These are phyloP conservation scores for Ia io DNA, from an alignment of 2,113 vertebrate genomes.

Conservation along the genomic window DNA sequence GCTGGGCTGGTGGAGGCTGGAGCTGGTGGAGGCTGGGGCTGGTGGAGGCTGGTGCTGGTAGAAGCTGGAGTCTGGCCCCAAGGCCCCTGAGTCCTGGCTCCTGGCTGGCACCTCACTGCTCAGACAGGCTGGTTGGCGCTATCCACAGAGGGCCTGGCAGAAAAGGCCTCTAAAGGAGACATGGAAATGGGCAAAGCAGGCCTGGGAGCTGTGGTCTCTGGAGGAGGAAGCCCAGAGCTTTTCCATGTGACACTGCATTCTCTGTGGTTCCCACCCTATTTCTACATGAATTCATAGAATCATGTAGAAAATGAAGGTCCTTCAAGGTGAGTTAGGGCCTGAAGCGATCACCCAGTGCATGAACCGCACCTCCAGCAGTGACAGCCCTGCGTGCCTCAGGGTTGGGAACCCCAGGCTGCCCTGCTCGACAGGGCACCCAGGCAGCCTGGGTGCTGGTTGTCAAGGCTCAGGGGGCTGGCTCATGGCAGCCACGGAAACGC, in stretches of 20 bases:
- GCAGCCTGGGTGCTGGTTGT: neutral
- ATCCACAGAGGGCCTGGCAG: neutral
- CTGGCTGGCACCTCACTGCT: neutral
- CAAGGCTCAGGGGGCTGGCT: neutral
- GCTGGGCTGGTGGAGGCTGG: rapidly evolving
- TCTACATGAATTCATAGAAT: no score
- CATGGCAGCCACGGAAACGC: neutral
- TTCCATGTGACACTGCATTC: neutral
- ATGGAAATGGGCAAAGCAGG: neutral
- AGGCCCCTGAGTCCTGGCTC: neutral
- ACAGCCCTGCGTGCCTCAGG: rapidly evolving
- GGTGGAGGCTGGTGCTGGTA: no score
- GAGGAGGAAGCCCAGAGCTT: neutral
- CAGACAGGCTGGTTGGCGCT: rapidly evolving
- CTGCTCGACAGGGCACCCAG: neutral
- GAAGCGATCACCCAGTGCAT: neutral
- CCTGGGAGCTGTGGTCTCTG: neutral
- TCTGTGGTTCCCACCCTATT: no score
- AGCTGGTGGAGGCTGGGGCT: no score
- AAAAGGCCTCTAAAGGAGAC: neutral
- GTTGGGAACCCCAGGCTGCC: neutral
- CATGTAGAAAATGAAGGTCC: no score
- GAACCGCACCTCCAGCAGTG: neutral
- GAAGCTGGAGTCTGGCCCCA: rapidly evolving
- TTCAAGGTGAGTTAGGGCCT: neutral